Evolutionary conservation across 2,797 vertebrate species (phyloP).

Genomic region (Sparus aurata): DNA sequence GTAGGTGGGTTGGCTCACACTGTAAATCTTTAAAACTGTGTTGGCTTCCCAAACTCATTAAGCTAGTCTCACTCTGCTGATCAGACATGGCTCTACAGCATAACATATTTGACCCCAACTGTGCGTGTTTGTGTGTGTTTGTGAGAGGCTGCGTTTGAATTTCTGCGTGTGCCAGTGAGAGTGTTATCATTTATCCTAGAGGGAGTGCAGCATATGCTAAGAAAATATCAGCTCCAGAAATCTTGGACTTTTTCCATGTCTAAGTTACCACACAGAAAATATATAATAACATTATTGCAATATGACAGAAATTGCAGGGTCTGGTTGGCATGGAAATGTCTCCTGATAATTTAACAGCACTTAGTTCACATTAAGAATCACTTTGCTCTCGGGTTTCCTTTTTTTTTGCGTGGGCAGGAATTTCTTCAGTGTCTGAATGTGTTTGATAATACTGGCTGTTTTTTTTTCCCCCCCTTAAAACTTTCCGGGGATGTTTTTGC

Average conservation of each 20-base stretch:
- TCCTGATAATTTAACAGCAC: conserved; percentile 61
- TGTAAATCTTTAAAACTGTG: conserved; percentile 62
- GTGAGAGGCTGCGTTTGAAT: conserved; percentile 9
- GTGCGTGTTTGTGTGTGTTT: conserved; percentile 20
- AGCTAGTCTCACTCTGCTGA: conserved; percentile 72
- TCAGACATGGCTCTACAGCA: conserved; percentile 57
- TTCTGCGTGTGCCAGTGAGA: not conserved
- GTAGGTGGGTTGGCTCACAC: conserved; percentile 49
- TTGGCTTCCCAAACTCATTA: conserved; percentile 74
- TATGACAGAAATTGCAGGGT: conserved; percentile 43
- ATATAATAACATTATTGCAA: conserved; percentile 27
- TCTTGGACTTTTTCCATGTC: conserved; percentile 5
- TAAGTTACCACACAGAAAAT: conserved; percentile 14
- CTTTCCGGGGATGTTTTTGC: conserved; percentile 41
- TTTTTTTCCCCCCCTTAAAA: not conserved
- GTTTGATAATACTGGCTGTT: not conserved
- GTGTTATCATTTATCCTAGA: conserved; percentile 17
- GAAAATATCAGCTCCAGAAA: conserved; percentile 28
- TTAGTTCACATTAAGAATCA: conserved; percentile 51
- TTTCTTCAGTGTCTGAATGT: conserved; percentile 1
- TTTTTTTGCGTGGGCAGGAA: not conserved
- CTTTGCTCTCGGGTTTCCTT: conserved; percentile 38
- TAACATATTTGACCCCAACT: conserved; percentile 60
- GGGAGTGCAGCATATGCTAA: conserved; percentile 29
- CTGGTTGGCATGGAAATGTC: conserved; percentile 32